Conservation (phyloP, 2,888 invertebrate species). For the Oscheius onirici region DNA sequence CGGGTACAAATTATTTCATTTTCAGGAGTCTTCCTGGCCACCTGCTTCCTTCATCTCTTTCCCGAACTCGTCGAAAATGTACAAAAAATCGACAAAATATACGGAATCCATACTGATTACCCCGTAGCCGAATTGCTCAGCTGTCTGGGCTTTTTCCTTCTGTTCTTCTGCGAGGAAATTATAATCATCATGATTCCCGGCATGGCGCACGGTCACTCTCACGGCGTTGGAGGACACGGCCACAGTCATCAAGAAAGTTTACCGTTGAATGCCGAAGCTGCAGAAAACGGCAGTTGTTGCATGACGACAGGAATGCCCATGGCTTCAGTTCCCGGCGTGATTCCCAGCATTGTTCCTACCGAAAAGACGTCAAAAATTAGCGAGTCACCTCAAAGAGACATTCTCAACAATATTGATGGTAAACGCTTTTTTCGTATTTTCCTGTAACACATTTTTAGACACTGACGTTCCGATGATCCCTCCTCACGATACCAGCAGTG, state of each 20-base stretch:
- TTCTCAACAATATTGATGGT: not conserved
- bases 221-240: slow-evolving; percentile 40
- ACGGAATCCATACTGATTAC: slow-evolving; percentile 48
- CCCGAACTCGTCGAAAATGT: slow-evolving; percentile 74
- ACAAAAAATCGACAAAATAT: slow-evolving; percentile 36
- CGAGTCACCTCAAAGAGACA: too few relatives aligned
- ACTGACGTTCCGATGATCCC: not conserved
- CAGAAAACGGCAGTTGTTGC: slow-evolving; percentile 38
- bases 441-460: slow-evolving; percentile 4
- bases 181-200: slow-evolving; percentile 64
- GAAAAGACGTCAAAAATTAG: too few relatives aligned
- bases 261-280: slow-evolving; percentile 2
- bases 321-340: not conserved
- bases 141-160: slow-evolving; percentile 70
- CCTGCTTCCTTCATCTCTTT: slow-evolving; percentile 76
- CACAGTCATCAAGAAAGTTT: slow-evolving; percentile 32
- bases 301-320: slow-evolving; percentile 32
- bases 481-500: slow-evolving; percentile 6
- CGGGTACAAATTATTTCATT: not conserved
- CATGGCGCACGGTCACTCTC: slow-evolving; percentile 62
- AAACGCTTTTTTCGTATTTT: not conserved
- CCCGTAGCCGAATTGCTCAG: slow-evolving; percentile 69
- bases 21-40: slow-evolving; percentile 76
- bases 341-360: too few relatives aligned
- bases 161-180: slow-evolving; percentile 69